Evolutionary conservation across 2,113 vertebrate species (phyloP).

Genomic region (Onychostoma macrolepis): DNA sequence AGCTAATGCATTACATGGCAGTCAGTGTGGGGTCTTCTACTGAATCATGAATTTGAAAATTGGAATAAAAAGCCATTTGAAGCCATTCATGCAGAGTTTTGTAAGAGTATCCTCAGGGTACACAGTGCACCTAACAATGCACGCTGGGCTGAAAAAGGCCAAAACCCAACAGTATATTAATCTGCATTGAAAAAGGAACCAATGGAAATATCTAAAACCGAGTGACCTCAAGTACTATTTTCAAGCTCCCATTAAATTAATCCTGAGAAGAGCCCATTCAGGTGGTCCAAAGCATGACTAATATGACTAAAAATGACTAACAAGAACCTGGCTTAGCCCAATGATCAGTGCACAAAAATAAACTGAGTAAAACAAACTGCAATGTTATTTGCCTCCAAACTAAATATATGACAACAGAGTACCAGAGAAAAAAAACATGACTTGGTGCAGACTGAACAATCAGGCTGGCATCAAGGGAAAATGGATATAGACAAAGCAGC

Average conservation of each 20-base stretch:
- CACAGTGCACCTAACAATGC: background rate
- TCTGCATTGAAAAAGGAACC: background rate
- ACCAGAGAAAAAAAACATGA: background rate
- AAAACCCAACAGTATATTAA: background rate
- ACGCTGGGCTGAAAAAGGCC: background rate
- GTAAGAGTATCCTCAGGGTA: background rate
- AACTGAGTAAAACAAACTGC: background rate
- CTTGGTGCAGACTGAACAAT: background rate
- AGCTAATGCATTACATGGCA: slow-evolving; percentile 13
- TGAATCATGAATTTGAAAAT: slow-evolving; percentile 19
- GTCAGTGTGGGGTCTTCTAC: background rate
- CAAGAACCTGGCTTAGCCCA: background rate
- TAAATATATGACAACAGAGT: background rate
- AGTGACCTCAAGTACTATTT: background rate
- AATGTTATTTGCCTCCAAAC: background rate
- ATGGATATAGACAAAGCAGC: background rate
- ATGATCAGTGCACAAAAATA: background rate
- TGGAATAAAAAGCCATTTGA: background rate
- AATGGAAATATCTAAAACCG: background rate
- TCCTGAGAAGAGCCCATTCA: background rate
- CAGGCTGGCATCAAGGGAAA: background rate
- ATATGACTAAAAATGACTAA: background rate
- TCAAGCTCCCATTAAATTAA: background rate
- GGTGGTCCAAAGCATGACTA: background rate
- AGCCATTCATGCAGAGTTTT: background rate